These are phyloP conservation scores for Stomatorhinus walkeri DNA, from an alignment of 2,797 vertebrate species.

Conservation along the genomic window DNA sequence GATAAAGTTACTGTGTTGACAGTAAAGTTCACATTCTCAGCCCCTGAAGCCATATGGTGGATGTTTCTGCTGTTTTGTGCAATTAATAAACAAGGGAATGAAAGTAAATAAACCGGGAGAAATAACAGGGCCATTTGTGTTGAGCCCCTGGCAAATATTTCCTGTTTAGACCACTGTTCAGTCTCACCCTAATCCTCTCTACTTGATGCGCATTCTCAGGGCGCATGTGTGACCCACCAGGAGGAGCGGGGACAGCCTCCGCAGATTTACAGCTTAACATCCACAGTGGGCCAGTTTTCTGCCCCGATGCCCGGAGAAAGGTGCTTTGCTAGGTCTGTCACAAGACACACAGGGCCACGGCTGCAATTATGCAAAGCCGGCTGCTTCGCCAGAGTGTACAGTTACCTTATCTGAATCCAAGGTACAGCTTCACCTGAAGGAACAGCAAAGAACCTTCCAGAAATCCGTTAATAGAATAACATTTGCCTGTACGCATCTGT, in stretches of 20 bases:
- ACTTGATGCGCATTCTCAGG: conserved; percentile 24
- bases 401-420: conserved; percentile 9
- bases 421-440: not conserved
- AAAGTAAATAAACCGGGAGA: conserved; percentile 27
- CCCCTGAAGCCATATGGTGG: conserved; percentile 21
- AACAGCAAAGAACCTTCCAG: not conserved
- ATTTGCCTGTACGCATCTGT: not conserved
- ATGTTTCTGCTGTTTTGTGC: conserved; percentile 25
- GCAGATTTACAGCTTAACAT: conserved; percentile 29
- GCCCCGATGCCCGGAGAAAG: conserved; percentile 14
- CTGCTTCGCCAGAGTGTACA: not conserved
- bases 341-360: not conserved
- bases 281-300: conserved; percentile 22
- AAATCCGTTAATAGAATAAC: not conserved
- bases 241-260: conserved; percentile 27
- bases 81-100: conserved; percentile 20
- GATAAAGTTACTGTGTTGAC: conserved; percentile 33
- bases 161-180: conserved; percentile 33
- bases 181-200: conserved; percentile 28
- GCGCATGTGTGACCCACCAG: conserved; percentile 14
- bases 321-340: conserved; percentile 14
- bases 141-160: conserved; percentile 25
- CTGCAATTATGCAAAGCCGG: not conserved
- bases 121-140: conserved; percentile 27
- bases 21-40: conserved; percentile 23